A percentile compares a stretch with the other conserved stretches of the same genome.
These are phyloP conservation scores for Lacerta viridis DNA, from an alignment of 2,797 vertebrate species.

Conservation along the genomic window DNA sequence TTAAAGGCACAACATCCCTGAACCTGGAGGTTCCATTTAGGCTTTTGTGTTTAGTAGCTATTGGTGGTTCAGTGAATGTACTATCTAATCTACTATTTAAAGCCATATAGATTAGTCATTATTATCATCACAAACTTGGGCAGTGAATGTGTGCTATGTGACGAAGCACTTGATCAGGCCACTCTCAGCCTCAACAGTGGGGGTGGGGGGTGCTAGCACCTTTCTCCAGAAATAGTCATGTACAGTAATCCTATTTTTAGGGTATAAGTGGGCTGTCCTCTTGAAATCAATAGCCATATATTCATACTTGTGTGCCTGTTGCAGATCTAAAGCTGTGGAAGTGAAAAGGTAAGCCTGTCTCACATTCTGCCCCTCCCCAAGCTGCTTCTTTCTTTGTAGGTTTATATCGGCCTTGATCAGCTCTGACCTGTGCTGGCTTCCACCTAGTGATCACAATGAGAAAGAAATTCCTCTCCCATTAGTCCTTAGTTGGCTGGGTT, in stretches of 20 bases:
- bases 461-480: neutral
- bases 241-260: neutral
- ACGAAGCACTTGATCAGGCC: neutral
- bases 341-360: neutral
- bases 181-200: too few relatives aligned
- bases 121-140: neutral
- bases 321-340: neutral
- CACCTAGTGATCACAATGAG: neutral
- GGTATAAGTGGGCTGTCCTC: neutral
- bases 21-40: neutral
- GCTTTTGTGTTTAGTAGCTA: too few relatives aligned
- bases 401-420: conserved; percentile 33
- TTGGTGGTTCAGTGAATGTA: neutral
- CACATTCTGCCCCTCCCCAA: neutral
- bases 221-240: neutral
- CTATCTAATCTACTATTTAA: neutral
- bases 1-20: neutral
- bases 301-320: neutral
- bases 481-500: rapidly evolving
- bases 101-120: neutral
- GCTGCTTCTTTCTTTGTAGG: neutral
- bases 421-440: neutral
- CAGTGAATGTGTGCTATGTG: neutral
- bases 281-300: conserved; percentile 1
- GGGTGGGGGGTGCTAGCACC: too few relatives aligned